A percentile compares a stretch with the other conserved stretches of the same genome.
Conservation (phyloP, 2,113 vertebrate genomes). For the Pedetes capensis region DNA sequence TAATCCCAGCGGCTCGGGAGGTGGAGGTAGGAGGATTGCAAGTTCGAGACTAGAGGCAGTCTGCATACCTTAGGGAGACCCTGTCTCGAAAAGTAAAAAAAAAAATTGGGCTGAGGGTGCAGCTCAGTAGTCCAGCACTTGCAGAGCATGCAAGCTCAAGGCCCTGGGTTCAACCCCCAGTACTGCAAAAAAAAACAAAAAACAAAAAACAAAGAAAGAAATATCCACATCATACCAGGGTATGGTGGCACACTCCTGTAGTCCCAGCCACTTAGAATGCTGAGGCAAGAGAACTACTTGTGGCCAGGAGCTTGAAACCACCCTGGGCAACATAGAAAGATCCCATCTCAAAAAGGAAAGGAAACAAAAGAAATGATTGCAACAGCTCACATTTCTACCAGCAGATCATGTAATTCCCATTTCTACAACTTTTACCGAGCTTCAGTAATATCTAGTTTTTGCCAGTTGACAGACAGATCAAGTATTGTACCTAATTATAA, state of each 20-base stretch:
- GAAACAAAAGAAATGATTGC: background rate
- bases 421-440: background rate
- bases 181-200: too few species aligned
- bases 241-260: background rate
- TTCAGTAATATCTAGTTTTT: background rate
- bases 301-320: background rate
- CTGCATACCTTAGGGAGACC: too few species aligned
- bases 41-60: too few species aligned
- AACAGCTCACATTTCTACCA: background rate
- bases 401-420: background rate
- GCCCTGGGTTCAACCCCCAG: too few species aligned
- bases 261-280: background rate
- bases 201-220: too few species aligned
- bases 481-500: background rate
- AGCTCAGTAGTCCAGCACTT: too few species aligned
- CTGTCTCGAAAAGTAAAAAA: too few species aligned
- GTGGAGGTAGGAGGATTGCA: too few species aligned
- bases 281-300: background rate
- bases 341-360: background rate
- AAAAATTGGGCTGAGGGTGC: too few species aligned
- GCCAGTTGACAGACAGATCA: background rate
- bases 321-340: background rate
- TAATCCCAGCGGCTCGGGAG: too few species aligned
- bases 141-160: too few species aligned
- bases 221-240: too few species aligned